Base-by-base conservation (phyloP, 2,797 vertebrate species). In the Tenualosa thibaudeaui region DNA sequence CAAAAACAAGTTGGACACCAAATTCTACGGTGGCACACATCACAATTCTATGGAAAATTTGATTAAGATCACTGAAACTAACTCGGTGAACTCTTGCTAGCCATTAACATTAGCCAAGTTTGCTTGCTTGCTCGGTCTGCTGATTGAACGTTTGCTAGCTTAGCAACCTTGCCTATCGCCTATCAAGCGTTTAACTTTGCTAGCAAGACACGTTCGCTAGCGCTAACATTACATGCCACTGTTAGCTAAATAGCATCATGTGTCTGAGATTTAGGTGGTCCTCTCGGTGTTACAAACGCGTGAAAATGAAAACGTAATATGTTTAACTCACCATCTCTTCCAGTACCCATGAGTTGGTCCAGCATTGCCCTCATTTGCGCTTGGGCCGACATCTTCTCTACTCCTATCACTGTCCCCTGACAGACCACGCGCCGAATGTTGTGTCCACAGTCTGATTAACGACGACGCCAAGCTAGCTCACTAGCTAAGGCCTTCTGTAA, bases 361-460 rank as follows among this genome's bases (percentile, higher is more conserved):
- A 99, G 95, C 98, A 99, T 98, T 87, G 98, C 97, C 92, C 98
- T 94, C 98, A 99, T 99, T 94, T 99, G 98, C 83, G 98, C 98
- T 93, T 99, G 98, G 92, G 98, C 98, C 96, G 98, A 99, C 98
- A 99, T 99, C 90, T 93, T 94, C 62, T 78, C 71, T 75, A 17
- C 13, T 84, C 85, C 71, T 78, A 40, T 78, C 71, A 40, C 19
- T 40, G 40, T 78, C 71, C 19, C 87, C 85, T 86, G 84, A 37
- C 82, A 87, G 86, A 86, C 84, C 90, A 89, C 88, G 89, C 87
- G 87, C 86, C 89, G 85, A 83, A 86, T 86, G 46, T 46, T 78
- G 86, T 90, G 87, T 88, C 86, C 87, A 90, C 89, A 91, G 92
- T 91, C 91, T 91, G 86, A 94, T 89, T 86, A 88, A 86, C 89